Evolutionary conservation across 2,888 invertebrate species (phyloP), one percentile per base, ranked within the genome.

Genomic region (Frankliniella fusca): DNA sequence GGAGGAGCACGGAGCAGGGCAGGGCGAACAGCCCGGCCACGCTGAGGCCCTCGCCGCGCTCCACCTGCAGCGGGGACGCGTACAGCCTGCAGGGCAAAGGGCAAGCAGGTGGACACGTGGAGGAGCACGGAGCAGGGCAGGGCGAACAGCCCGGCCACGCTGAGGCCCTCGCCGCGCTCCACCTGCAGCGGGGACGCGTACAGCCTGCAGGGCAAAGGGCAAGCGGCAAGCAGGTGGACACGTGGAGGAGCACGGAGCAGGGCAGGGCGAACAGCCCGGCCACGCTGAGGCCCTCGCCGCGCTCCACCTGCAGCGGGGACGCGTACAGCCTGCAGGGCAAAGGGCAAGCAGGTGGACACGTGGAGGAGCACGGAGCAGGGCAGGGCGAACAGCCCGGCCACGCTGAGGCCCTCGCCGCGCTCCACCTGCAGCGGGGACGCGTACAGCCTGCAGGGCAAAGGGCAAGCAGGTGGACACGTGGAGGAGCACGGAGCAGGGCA

Each of bases 391-490:
- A 93, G 87, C 82, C 90, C 89, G 20, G 89, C 89, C 28, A 93
- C 87, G 81, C 89, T 89, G 8, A 93, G 89, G 82, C 90, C 89
- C 84, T 91, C 91, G 9, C 91, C 91, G 79, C 88, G 88, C 5
- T 88, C 87, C 49, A 90, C 86, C 86, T 91, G 91, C 81, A 89
- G 88, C 49, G 88, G 87, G 10, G 91, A 91, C 8, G 91, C 90
- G 86, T 91, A 91, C 48, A 92, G 86, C 1, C 91, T 91, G 84
- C 28, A 86, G 84, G 18, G 86, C 85, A 20, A 92, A 86, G 0
- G 91, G 92, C 0, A 91, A 90, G 2, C 92, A 92, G 0, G 93
- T 93, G 85, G 92, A 90, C 8, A 93, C 90, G 84, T 92, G 88
- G 9, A 93, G 88, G 81, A 92, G 89, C 11, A 92, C 87, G 84